phyloP scores from a whole-genome alignment of 2,888 invertebrate species.

The Cataglyphis altisquamis region DNA sequence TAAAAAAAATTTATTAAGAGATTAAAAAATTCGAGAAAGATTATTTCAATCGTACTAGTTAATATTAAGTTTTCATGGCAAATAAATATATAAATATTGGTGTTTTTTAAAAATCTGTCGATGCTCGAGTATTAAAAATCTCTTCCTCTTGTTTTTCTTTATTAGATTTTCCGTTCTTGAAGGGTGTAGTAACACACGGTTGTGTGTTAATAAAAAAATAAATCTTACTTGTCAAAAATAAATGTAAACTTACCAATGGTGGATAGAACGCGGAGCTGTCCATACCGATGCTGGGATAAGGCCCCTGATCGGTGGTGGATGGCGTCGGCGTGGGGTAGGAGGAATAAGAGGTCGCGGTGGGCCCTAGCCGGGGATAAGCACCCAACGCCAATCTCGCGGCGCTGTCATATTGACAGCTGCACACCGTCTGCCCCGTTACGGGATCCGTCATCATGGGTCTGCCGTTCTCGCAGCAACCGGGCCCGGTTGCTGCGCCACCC shows the following conservation, averaged over 20 bases:
- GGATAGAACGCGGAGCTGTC: slow-evolving; percentile 98
- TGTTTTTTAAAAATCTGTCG: too few relatives aligned
- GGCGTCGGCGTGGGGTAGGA: slow-evolving; percentile 96
- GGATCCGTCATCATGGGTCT: slow-evolving; percentile 97
- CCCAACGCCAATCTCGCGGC: slow-evolving; percentile 93
- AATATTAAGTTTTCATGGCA: too few relatives aligned
- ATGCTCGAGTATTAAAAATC: too few relatives aligned
- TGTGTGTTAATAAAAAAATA: too few relatives aligned
- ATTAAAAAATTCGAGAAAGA: too few relatives aligned
- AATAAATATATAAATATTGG: too few relatives aligned
- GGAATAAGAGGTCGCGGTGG: slow-evolving; percentile 91
- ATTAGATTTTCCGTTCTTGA: too few relatives aligned
- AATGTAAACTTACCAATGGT: slow-evolving; percentile 93
- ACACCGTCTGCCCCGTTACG: slow-evolving; percentile 96
- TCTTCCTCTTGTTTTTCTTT: too few relatives aligned
- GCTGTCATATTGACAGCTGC: slow-evolving; percentile 97
- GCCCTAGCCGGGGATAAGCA: slow-evolving; percentile 92
- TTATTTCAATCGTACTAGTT: too few relatives aligned
- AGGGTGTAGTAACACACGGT: too few relatives aligned
- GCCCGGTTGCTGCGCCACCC: slow-evolving; percentile 75
- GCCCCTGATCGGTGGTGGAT: slow-evolving; percentile 96
- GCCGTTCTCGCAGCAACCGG: slow-evolving; percentile 95
- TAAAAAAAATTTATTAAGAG: too few relatives aligned
- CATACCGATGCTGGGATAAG: slow-evolving; percentile 96
- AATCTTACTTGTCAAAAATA: not conserved